Percentiles rank a stretch among this genome's conserved stretches.
Evolutionary conservation across 2,888 invertebrate genomes (phyloP).

Genomic region (Papilio gigon): DNA sequence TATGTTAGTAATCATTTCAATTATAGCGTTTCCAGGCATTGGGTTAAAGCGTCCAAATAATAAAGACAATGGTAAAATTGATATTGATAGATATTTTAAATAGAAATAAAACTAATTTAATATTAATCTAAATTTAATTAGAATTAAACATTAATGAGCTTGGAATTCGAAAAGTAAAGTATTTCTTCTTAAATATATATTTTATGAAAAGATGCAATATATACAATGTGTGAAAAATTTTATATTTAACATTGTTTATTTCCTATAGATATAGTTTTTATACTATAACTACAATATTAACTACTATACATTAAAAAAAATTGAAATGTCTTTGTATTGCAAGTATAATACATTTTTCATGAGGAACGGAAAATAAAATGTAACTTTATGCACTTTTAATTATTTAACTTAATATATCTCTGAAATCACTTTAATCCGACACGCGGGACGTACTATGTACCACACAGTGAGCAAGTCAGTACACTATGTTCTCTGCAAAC

Average conservation of each 20-base stretch:
- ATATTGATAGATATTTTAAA: background rate
- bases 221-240: background rate
- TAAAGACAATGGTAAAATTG: background rate
- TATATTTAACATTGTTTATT: background rate
- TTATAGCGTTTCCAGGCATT: too few species aligned
- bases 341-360: background rate
- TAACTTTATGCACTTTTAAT: background rate
- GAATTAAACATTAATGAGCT: background rate
- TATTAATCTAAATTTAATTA: background rate
- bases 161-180: background rate
- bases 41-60: background rate
- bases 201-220: background rate
- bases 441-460: too few species aligned
- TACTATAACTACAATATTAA: background rate
- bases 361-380: background rate
- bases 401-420: background rate
- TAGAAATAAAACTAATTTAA: background rate
- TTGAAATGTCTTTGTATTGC: constrained; percentile 1
- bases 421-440: background rate
- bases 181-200: background rate
- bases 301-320: background rate
- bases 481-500: constrained; percentile 73
- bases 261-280: background rate
- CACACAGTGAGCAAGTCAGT: constrained; percentile 63
- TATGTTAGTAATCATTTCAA: too few species aligned